Conservation (phyloP, 1,140 invertebrate genomes). For the Leptopilina boulardi region DNA sequence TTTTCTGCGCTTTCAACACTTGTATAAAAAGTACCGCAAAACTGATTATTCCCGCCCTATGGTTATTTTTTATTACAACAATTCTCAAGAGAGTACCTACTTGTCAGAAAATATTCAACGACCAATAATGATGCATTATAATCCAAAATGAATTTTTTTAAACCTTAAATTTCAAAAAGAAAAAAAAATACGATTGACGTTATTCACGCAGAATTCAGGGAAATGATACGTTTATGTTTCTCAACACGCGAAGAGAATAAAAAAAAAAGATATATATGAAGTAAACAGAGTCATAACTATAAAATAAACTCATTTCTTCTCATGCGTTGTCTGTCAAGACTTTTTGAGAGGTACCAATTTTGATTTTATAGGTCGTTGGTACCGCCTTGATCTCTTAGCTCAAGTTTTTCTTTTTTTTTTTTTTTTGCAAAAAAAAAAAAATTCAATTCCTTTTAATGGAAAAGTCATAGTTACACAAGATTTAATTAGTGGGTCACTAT, state of each 20-base stretch:
- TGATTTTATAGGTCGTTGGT: slow-evolving; percentile 11
- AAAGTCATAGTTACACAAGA: background rate
- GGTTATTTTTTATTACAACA: slow-evolving; percentile 11
- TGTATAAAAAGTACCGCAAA: too few species aligned
- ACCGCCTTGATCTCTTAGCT: background rate
- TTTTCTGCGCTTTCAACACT: background rate
- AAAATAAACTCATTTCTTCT: background rate
- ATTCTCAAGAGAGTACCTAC: background rate
- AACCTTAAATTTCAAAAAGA: background rate
- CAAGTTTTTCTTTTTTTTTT: background rate
- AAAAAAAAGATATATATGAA: too few species aligned
- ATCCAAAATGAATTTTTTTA: background rate
- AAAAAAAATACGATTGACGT: background rate
- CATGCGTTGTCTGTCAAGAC: background rate
- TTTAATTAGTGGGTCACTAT: background rate
- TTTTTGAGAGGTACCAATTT: background rate
- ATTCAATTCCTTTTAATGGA: background rate
- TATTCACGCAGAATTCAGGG: background rate
- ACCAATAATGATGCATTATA: slow-evolving; percentile 10
- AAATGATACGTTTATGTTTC: slow-evolving; percentile 3
- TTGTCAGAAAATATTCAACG: background rate
- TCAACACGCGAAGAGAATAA: too few species aligned
- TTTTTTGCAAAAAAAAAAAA: background rate
- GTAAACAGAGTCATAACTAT: background rate
- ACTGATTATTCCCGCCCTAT: background rate